Conservation (phyloP, 35 echinoderm and acorn worm genomes). For the Nesometra sesokonis region DNA sequence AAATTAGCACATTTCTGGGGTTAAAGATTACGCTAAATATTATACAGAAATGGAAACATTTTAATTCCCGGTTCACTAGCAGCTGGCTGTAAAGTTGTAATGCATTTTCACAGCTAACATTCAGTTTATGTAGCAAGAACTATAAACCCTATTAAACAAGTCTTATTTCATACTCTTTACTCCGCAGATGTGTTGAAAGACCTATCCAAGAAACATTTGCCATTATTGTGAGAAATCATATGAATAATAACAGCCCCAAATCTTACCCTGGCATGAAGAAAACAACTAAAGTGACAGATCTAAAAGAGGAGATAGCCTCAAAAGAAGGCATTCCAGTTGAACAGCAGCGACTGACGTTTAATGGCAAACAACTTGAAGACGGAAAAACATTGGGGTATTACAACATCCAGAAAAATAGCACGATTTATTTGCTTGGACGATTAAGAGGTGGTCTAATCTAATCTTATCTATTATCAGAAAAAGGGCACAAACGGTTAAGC, state of each 20-base stretch:
- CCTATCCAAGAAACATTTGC: background rate
- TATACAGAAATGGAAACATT: no score
- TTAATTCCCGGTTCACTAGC: no score
- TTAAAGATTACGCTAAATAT: no score
- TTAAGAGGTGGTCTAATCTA: background rate
- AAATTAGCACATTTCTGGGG: no score
- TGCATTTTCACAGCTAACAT: no score
- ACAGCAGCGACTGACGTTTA: background rate
- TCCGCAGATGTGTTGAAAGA: background rate
- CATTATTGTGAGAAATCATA: background rate
- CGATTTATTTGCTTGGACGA: background rate
- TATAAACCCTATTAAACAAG: no score
- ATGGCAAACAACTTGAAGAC: background rate
- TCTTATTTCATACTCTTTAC: no score
- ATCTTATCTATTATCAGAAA: no score
- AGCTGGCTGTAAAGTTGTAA: no score
- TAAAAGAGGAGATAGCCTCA: background rate
- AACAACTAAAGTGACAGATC: background rate
- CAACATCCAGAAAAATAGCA: background rate
- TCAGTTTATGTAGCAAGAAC: no score
- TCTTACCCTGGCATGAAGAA: background rate
- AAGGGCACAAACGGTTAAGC: no score
- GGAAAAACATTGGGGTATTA: background rate
- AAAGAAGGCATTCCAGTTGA: background rate
- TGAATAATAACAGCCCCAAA: background rate